Percentiles rank a stretch among this genome's conserved stretches.
These are phyloP conservation scores for Agonopterix heracliana DNA, from an alignment of 2,888 invertebrate genomes.

Conservation along the genomic window DNA sequence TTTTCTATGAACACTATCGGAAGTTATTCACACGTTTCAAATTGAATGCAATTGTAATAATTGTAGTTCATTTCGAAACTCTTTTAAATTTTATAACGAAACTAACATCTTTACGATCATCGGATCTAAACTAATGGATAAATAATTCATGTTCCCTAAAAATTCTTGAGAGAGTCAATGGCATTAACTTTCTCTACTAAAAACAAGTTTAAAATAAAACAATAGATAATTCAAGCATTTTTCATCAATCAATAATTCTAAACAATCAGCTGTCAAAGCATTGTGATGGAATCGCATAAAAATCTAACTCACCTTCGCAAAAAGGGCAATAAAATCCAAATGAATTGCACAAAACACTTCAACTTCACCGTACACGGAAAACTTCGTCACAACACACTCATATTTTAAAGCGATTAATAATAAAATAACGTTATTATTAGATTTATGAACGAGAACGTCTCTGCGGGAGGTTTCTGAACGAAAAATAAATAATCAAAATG, in stretches of 20 bases:
- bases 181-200: background rate
- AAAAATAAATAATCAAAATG: slow-evolving; percentile 12
- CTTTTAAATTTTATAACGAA: too few relatives aligned
- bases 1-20: too few relatives aligned
- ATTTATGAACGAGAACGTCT: slow-evolving; percentile 24
- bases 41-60: too few relatives aligned
- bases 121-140: too few relatives aligned
- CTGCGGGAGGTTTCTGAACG: slow-evolving; percentile 38
- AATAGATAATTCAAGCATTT: background rate
- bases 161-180: too few relatives aligned
- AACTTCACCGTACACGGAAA: slow-evolving; percentile 3
- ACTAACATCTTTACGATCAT: too few relatives aligned
- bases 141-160: too few relatives aligned
- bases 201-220: background rate
- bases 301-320: slow-evolving; percentile 3
- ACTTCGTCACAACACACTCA: slow-evolving; percentile 9
- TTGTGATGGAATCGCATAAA: background rate
- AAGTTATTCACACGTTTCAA: too few relatives aligned
- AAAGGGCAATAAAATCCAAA: slow-evolving; percentile 8
- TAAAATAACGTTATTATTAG: slow-evolving; percentile 19
- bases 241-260: background rate
- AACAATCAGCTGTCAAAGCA: too few relatives aligned
- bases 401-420: slow-evolving; percentile 24
- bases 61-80: too few relatives aligned
- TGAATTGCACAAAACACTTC: slow-evolving; percentile 1